Conservation (phyloP, 2,888 invertebrate genomes). For the Andrena flavipes region DNA sequence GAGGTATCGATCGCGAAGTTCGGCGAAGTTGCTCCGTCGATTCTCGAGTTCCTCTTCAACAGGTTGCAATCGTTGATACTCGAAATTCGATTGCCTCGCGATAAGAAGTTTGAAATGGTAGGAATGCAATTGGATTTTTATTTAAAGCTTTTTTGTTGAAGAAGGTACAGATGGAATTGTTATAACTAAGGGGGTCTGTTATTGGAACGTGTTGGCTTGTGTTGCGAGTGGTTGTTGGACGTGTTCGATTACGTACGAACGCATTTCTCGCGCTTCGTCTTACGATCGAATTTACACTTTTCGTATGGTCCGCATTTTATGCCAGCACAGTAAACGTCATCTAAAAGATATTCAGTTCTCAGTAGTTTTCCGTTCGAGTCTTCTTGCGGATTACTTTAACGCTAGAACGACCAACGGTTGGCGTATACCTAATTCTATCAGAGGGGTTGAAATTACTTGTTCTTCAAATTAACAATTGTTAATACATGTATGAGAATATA, state of each 20-base stretch:
- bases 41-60: conserved; percentile 25
- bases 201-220: neutral
- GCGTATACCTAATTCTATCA: too few relatives aligned
- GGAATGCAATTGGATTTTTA: neutral
- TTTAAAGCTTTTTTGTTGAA: neutral
- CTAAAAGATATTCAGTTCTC: conserved; percentile 71
- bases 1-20: conserved; percentile 32
- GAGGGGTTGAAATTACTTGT: too few relatives aligned
- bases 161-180: neutral
- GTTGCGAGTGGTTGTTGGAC: neutral
- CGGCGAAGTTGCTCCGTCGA: conserved; percentile 1
- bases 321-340: conserved; percentile 89
- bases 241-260: conserved; percentile 82
- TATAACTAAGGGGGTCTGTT: neutral
- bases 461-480: too few relatives aligned
- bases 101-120: neutral
- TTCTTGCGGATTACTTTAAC: neutral
- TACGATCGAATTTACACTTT: conserved; percentile 89
- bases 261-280: conserved; percentile 89
- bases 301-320: conserved; percentile 89
- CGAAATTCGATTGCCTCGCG: neutral
- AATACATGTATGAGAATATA: too few relatives aligned
- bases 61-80: conserved; percentile 17
- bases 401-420: too few relatives aligned
- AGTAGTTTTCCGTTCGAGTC: neutral